These are phyloP conservation scores for Euleptes europaea DNA, from an alignment of 2,113 vertebrate species.

Conservation along the genomic window DNA sequence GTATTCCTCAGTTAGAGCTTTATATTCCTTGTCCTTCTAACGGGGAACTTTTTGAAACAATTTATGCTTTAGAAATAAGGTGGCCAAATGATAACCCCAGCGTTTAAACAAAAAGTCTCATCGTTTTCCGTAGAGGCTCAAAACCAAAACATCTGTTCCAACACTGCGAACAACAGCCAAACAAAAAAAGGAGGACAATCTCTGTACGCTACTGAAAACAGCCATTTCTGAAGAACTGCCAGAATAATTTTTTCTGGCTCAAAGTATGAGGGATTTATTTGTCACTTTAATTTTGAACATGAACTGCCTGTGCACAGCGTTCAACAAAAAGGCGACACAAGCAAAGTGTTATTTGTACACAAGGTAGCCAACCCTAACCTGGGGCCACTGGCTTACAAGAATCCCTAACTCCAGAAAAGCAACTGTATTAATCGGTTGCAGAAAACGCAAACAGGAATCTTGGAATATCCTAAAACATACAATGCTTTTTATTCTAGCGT, in stretches of 20 bases:
- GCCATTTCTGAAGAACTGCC: neutral
- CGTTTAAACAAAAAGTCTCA: neutral
- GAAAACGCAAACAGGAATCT: no score
- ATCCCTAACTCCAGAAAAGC: no score
- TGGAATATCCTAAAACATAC: no score
- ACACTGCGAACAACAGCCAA: neutral
- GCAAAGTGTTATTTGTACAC: conserved; percentile 6
- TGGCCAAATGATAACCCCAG: no score
- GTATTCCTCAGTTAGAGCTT: neutral
- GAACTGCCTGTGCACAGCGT: neutral
- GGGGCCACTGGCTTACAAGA: neutral
- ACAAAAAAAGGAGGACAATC: conserved; percentile 55
- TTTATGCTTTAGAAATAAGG: neutral
- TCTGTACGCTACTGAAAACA: neutral
- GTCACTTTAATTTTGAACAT: no score
- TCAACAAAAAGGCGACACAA: neutral
- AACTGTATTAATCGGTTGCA: no score
- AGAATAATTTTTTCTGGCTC: neutral
- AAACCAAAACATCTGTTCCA: neutral
- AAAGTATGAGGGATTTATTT: no score
- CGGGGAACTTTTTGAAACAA: neutral
- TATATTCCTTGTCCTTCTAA: neutral
- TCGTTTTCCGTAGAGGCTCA: conserved; percentile 6
- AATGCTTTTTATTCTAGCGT: no score
- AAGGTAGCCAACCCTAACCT: neutral